Evolutionary conservation across 2,797 vertebrate species (phyloP).

Genomic region (Gadopsis bispinosus): DNA sequence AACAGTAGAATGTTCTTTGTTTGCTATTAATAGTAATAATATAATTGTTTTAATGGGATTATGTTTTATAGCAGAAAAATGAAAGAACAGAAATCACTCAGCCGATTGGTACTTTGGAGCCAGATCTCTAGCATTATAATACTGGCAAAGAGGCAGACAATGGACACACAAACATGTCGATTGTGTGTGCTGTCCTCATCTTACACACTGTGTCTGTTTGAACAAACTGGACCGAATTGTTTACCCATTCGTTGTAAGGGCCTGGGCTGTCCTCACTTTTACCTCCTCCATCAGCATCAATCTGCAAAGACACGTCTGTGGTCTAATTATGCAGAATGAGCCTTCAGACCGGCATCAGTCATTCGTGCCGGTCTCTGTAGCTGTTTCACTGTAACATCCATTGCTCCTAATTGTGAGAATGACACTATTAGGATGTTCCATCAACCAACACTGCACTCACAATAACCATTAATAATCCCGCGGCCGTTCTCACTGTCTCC

Average conservation of each 20-base stretch:
- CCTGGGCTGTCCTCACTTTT: slow-evolving; percentile 34
- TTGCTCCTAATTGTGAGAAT: slow-evolving; percentile 70
- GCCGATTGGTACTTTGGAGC: not conserved
- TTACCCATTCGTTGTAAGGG: slow-evolving; percentile 6
- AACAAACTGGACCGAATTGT: not conserved
- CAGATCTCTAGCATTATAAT: not conserved
- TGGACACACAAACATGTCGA: not conserved
- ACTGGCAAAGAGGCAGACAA: not conserved
- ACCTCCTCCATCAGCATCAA: slow-evolving; percentile 60
- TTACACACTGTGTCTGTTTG: not conserved
- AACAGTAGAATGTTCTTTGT: not conserved
- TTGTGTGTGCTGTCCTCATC: slow-evolving; percentile 1
- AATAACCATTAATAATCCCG: slow-evolving; percentile 61
- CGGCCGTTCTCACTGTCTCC: slow-evolving; percentile 29
- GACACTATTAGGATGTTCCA: slow-evolving; percentile 62
- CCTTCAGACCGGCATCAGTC: slow-evolving; percentile 54
- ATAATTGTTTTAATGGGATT: not conserved
- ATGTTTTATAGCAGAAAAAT: not conserved
- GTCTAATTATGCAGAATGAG: slow-evolving; percentile 55
- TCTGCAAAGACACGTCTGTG: slow-evolving; percentile 47
- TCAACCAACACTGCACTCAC: slow-evolving; percentile 59
- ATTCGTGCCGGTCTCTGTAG: slow-evolving; percentile 48
- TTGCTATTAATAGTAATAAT: no score
- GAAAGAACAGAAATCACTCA: not conserved
- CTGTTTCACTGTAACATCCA: slow-evolving; percentile 67